Evolutionary conservation across 2,888 invertebrate species (phyloP), one percentile per base, ranked within the genome.

Genomic region (Melanophora roralis): DNA sequence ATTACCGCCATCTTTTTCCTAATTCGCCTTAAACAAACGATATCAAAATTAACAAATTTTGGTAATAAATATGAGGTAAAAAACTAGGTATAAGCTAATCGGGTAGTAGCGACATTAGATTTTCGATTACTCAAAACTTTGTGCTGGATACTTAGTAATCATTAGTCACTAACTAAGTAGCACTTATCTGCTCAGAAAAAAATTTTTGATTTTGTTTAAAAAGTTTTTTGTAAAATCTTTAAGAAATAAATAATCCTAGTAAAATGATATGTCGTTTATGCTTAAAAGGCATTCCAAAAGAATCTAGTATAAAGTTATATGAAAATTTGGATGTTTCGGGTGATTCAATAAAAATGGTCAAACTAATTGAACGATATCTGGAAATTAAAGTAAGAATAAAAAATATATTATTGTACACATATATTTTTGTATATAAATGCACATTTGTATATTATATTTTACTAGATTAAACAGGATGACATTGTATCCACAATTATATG

Each of bases 361-460:
- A 85, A 80, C 77, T 86, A 62, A 86, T 86, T 78, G 84, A 86
- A 64, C 85, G 85, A 68, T 85, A 86, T 80, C 83, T 86, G 77
- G 86, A 86, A 82, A 85, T 86, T 55, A 84, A 86, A 69, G 86
- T 86, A 83, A 85, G 81, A 11, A 23, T 21, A 36, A 40, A 59
- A 23, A 43, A 51, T 72, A n/a, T n/a, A n/a, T n/a, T n/a, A n/a
- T n/a, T n/a, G n/a, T n/a, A n/a, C n/a, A n/a, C n/a, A n/a, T n/a
- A n/a, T n/a, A n/a, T n/a, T n/a, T n/a, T n/a, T n/a, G n/a, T n/a
- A n/a, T 27, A 6, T 27, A 27, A 27, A 27, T 3, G 27, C 27
- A 5, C 6, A 6, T 27, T 27, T 27, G 27, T 27, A 5, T 27
- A 5, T 27, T 5, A 27, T 27, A 27, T 27, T 27, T 27, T 27